Conservation (phyloP, 2,113 vertebrate species). For the Pardalotus punctatus region DNA sequence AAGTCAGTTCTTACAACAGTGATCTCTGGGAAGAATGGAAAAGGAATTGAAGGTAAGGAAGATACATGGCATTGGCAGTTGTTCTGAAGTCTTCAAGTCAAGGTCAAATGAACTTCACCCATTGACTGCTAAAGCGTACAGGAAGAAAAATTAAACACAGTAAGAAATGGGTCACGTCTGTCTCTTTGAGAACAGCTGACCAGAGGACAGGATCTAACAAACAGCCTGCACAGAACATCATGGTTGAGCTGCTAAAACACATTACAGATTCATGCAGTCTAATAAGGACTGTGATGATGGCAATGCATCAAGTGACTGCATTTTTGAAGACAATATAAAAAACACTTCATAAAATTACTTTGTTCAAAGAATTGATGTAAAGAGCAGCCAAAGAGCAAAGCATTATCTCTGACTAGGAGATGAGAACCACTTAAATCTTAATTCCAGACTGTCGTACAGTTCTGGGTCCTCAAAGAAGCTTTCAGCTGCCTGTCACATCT, state of each 20-base stretch:
- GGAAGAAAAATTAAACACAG: not conserved
- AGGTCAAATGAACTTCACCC: not conserved
- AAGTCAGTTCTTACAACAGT: not conserved
- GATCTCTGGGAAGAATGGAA: not conserved
- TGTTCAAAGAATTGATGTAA: not conserved
- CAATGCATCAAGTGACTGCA: not conserved
- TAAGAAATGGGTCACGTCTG: not conserved
- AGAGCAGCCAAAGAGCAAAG: not conserved
- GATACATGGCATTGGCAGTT: not conserved
- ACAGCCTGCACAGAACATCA: not conserved
- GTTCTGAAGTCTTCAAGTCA: not conserved
- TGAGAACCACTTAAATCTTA: not conserved
- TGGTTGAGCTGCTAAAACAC: not conserved
- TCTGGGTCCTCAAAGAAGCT: not conserved
- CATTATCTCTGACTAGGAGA: not conserved
- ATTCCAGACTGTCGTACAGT: not conserved
- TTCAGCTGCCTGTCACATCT: not conserved
- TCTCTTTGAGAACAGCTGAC: not conserved
- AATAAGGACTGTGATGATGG: not conserved
- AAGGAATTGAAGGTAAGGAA: not conserved
- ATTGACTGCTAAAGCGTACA: not conserved
- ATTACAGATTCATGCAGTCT: not conserved
- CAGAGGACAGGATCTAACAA: not conserved
- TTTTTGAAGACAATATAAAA: not conserved
- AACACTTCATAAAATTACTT: not conserved